These are phyloP conservation scores for Brienomyrus brachyistius DNA, from an alignment of 2,113 vertebrate genomes.

Conservation along the genomic window DNA sequence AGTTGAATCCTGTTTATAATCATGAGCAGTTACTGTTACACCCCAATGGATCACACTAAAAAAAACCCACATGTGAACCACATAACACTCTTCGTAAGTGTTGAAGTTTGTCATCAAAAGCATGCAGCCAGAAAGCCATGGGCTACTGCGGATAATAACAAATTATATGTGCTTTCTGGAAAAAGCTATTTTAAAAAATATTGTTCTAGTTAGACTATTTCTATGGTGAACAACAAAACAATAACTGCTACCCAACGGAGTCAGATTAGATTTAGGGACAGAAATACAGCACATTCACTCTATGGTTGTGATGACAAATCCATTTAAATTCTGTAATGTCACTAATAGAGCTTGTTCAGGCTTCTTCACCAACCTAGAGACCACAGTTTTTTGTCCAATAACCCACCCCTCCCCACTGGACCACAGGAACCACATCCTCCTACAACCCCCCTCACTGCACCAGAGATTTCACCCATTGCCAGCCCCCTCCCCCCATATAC, in stretches of 20 bases:
- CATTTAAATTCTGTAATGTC: conserved; percentile 35
- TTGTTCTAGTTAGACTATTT: background rate
- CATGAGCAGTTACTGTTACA: background rate
- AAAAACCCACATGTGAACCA: background rate
- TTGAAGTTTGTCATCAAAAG: background rate
- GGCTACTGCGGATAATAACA: background rate
- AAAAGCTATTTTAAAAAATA: background rate
- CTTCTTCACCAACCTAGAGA: conserved; percentile 30
- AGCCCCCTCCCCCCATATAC: background rate
- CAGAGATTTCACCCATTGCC: background rate
- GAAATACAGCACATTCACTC: background rate
- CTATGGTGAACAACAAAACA: background rate
- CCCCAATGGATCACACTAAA: background rate
- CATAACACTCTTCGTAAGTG: background rate
- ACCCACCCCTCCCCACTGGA: background rate
- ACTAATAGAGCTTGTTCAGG: conserved; percentile 45
- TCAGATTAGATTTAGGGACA: conserved; percentile 1
- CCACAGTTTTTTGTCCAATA: conserved; percentile 14
- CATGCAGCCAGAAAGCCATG: background rate
- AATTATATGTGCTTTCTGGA: background rate
- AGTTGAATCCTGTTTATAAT: background rate
- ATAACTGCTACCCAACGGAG: background rate
- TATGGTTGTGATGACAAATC: conserved; percentile 23
- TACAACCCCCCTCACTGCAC: background rate
- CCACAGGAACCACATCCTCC: background rate